Conservation (phyloP, 2,888 invertebrate genomes). For the Chydorus sphaericus region DNA sequence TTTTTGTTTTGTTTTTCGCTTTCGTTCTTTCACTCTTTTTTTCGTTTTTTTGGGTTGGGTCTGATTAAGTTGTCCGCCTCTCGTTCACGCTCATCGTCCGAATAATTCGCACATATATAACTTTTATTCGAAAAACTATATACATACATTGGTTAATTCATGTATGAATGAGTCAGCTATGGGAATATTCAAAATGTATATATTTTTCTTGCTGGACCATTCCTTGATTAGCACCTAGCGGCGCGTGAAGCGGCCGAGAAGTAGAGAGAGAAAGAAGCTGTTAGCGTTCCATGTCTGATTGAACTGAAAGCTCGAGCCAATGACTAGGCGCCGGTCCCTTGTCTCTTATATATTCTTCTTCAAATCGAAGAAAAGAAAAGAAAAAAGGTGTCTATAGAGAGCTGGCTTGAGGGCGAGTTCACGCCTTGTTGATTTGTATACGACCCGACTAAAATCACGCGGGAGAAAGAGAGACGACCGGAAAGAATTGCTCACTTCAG, state of each 20-base stretch:
- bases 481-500: too few species aligned
- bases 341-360: too few species aligned
- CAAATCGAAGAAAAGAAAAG: too few species aligned
- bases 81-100: constrained; percentile 3
- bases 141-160: background rate
- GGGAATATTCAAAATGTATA: background rate
- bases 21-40: background rate
- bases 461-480: too few species aligned
- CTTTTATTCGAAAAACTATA: too few species aligned
- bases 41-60: background rate
- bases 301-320: background rate
- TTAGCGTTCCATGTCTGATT: background rate
- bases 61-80: constrained; percentile 6
- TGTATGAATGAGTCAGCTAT: background rate
- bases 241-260: background rate
- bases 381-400: too few species aligned
- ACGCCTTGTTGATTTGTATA: too few species aligned
- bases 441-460: too few species aligned
- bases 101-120: too few species aligned
- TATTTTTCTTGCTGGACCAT: background rate
- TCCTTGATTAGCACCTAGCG: constrained; percentile 7
- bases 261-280: background rate
- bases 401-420: too few species aligned
- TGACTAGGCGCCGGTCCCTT: background rate
- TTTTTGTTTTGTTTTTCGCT: background rate